Conservation (phyloP, 1,140 invertebrate genomes). For the Microplitis mediator region DNA sequence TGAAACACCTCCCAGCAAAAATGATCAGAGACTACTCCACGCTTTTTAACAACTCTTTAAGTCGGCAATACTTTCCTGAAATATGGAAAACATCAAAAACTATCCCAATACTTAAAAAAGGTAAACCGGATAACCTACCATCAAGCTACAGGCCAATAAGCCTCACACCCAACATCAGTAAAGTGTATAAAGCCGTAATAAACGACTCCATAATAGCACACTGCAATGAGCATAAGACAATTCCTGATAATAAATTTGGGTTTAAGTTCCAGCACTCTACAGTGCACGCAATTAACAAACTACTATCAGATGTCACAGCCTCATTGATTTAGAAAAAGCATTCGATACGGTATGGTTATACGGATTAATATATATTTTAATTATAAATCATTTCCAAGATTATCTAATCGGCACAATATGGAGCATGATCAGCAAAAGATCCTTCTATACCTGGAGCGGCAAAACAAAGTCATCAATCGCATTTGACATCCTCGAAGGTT, state of each 20-base stretch:
- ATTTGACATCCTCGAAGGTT: slow-evolving; percentile 20
- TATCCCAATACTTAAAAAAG: slow-evolving; percentile 33
- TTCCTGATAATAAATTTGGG: slow-evolving; percentile 21
- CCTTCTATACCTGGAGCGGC: not conserved
- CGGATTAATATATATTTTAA: slow-evolving; percentile 36
- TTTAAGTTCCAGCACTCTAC: slow-evolving; percentile 18
- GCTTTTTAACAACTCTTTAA: slow-evolving; percentile 27
- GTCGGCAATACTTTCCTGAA: slow-evolving; percentile 28
- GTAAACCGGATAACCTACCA: slow-evolving; percentile 21
- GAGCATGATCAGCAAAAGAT: slow-evolving; percentile 12
- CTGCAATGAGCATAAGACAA: not conserved
- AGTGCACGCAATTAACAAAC: slow-evolving; percentile 22
- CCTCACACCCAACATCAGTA: slow-evolving; percentile 33
- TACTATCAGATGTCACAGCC: slow-evolving; percentile 13
- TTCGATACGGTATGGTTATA: slow-evolving; percentile 33
- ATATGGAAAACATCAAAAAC: slow-evolving; percentile 35
- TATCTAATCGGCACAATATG: slow-evolving; percentile 11
- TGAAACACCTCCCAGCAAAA: slow-evolving; percentile 21
- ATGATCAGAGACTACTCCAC: slow-evolving; percentile 15
- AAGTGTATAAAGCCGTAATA: slow-evolving; percentile 38
- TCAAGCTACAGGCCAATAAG: slow-evolving; percentile 36
- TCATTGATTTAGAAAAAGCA: slow-evolving; percentile 23
- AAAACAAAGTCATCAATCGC: not conserved
- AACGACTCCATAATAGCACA: not conserved
- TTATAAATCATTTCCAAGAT: slow-evolving; percentile 17